Evolutionary conservation across 2,888 invertebrate species (phyloP).

Genomic region (Eupithecia exiguata): DNA sequence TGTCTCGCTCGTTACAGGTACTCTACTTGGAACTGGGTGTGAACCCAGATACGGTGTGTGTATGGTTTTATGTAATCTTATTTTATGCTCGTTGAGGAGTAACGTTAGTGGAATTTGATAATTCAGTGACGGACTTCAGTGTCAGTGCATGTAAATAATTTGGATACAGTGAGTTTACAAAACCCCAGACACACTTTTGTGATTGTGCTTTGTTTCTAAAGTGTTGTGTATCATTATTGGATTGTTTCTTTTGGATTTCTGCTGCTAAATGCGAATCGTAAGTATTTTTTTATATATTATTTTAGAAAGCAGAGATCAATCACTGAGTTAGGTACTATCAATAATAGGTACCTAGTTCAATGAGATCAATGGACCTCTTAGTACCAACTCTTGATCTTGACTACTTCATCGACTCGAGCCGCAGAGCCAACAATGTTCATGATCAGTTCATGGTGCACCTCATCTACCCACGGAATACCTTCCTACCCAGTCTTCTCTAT

Average conservation of each 20-base stretch:
- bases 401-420: neutral
- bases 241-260: constrained; percentile 72
- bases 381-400: too few relatives aligned
- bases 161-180: constrained; percentile 68
- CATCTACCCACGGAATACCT: neutral
- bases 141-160: constrained; percentile 56
- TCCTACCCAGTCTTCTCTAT: neutral
- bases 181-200: constrained; percentile 55
- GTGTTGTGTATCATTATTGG: constrained; percentile 74
- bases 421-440: neutral
- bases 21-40: constrained; percentile 79
- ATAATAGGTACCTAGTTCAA: too few relatives aligned
- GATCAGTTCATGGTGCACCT: too few relatives aligned
- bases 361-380: neutral
- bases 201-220: constrained; percentile 64
- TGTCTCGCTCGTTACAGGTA: constrained; percentile 84
- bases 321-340: too few relatives aligned
- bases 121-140: constrained; percentile 54
- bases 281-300: constrained; percentile 53
- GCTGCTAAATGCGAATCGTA: constrained; percentile 72
- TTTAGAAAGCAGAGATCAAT: neutral
- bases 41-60: constrained; percentile 78
- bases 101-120: constrained; percentile 60
- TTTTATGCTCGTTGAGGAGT: constrained; percentile 64
- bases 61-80: constrained; percentile 80